Base-by-base conservation (phyloP, 2,888 invertebrate genomes). In the Linyphia triangularis region DNA sequence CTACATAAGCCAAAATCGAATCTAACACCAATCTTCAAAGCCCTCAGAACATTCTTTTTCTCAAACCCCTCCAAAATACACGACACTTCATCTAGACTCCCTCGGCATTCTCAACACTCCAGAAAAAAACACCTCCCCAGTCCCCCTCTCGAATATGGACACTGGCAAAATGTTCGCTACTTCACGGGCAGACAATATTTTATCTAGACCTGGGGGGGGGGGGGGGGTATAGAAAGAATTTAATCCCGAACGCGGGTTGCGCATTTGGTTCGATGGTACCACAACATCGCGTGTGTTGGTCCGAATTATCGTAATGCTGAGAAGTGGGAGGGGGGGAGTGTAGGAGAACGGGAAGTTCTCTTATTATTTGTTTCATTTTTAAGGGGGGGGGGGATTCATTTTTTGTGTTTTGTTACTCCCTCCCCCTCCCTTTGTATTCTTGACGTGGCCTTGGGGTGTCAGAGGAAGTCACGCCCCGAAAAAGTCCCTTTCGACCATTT, bases 371-470 rank as follows among this genome's bases (percentile, higher is more conserved):
- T n/a, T 51, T 6, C 51, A n/a, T 51, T 51, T 40, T 40, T 51
- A n/a, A 0, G 3, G 4, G 0, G 51, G 51, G 51, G 51, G 51
- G 13, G 9, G 13, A 51, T 51, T 51, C 13, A 5, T 51, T 6
- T 51, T 51, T 43, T 10, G 3, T 43, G 13, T 51, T 51, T 51
- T 51, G 16, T 22, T 24, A 0, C 40, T 70, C 70, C 24, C 24
- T 22, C 24, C 24, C 22, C 9, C 22, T 24, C 37, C 19, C 37
- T n/a, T 19, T 78, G 78, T 37, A n/a, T 51, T 51, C 51, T 51
- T 70, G 73, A 83, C 63, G 73, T 83, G 83, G 83, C 83, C 83
- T 83, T 83, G 83, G 83, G 65, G 63, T 83, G 83, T 83, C 83
- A 51, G 61, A 43, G 72, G 70, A 63, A 72, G 82, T 82, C 82